Base-by-base conservation (phyloP, 2,113 vertebrate species). In the Amazona vittata region DNA sequence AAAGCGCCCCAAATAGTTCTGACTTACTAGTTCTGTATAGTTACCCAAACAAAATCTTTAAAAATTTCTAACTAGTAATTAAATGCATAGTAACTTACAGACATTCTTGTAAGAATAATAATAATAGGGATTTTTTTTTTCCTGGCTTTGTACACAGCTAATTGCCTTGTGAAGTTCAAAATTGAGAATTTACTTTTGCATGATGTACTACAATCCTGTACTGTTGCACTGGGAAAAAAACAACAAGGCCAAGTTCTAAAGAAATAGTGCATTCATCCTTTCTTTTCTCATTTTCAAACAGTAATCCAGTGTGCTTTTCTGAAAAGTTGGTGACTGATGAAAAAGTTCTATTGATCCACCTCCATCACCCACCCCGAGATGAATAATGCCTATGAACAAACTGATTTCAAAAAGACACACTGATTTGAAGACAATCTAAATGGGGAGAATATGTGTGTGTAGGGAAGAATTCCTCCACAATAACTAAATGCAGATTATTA, bases 351-450 rank as follows among this genome's bases (percentile, higher is more conserved):
- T 92, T 95, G 88, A 97, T 96, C 41, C 74, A 70, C 35, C 31
- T 92, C 89, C 73, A 74, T 62, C 59, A 88, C 85, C 35, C 6
- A 3, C 44, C 44, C 44, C 2, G 15, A 86, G 52, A 96, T 89
- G 91, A 95, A 91, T 92, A 94, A 90, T 62, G 80, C 89, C 68
- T 93, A 80, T 37, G 39, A 94, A 70, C 37, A 91, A 95, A 95
- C 86, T 84, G 62, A 68, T 78, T 96, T 98, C 80, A 95, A 95
- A 97, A 90, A 57, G 19, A 85, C 68, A 78, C 70, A 92, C 18
- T 96, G 85, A 95, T 94, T 83, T 84, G 26, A 91, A 92, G 85
- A 88, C 69, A 86, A 47, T 94, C 95, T 96, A 90, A 96, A 96
- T 24, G 10, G 37, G 19, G 19, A 83, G 39, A 69, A 43, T 53